Base-by-base conservation (phyloP, 2,888 invertebrate species). In the Chymomyza fuscimana region DNA sequence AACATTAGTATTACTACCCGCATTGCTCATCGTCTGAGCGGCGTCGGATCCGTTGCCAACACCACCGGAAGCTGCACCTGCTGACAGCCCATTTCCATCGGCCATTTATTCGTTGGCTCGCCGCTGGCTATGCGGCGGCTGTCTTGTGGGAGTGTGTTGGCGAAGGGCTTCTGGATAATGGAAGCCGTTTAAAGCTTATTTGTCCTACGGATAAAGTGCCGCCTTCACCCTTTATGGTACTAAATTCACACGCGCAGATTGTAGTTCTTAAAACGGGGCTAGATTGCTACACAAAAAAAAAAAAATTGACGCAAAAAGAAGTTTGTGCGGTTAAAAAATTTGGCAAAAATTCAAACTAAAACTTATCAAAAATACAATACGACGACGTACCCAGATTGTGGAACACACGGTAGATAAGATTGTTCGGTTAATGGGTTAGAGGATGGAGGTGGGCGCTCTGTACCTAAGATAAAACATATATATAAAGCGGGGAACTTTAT, bases 11-110 rank as follows among this genome's bases (percentile, higher is more conserved):
- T 16, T 40, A 61, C 66, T 65, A 52, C 19, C 64, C 50, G 40
- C 63, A 58, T 58, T 58, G 70, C 67, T 69, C 46, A 46, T 74
- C 72, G 76, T 70, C 66, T 68, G 15, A 19, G 40, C 50, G 32
- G 32, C 51, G 22, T 60, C 61, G 36, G n/a, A 58, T 10, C 25
- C 67, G 54, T 29, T 61, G 22, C 60, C 76, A 78, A 77, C 74
- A 74, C 81, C 84, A 75, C 84, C 82, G 80, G 89, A 88, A 86
- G 89, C 84, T 82, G 88, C 89, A 83, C 87, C 82, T 79, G 85
- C 81, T 81, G 87, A 73, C 81, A 82, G 80, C 77, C 85, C 87
- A 88, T 89, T 89, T 74, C 89, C 90, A 88, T 90, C 90, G 79
- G 90, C 90, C 90, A 90, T 90, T 89, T 89, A 86, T 72, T 61